Evolutionary conservation across 2,888 invertebrate species (phyloP).

Genomic region (Encarsia formosa): DNA sequence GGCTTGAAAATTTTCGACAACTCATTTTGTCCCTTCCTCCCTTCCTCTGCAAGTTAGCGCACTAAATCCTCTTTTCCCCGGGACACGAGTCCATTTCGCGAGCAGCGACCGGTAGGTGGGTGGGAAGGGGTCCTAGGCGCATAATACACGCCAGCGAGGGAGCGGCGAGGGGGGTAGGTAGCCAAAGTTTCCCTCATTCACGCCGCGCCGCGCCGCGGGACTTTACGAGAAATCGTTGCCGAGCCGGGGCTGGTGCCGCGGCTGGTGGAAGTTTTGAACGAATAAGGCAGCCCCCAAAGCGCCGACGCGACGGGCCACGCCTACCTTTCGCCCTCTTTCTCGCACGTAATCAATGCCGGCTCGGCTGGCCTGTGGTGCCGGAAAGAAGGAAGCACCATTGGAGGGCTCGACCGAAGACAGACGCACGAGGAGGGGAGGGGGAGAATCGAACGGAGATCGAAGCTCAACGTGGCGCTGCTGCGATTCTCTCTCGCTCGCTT

Average conservation of each 20-base stretch:
- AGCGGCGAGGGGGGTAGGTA: too few relatives aligned
- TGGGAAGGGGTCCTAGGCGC: neutral
- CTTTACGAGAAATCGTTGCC: constrained; percentile 16
- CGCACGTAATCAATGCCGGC: constrained; percentile 49
- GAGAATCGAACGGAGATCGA: constrained; percentile 24
- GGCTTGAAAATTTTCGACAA: too few relatives aligned
- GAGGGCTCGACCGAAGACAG: neutral
- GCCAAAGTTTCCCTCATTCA: neutral
- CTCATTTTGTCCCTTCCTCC: too few relatives aligned
- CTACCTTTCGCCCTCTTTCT: constrained; percentile 51
- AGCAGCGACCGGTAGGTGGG: neutral
- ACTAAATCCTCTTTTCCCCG: too few relatives aligned
- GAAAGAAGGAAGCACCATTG: neutral
- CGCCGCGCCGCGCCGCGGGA: constrained; percentile 17
- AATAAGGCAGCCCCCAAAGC: constrained; percentile 47
- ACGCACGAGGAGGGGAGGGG: neutral
- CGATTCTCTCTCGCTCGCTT: neutral
- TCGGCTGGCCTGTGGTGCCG: constrained; percentile 1
- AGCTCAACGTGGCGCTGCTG: constrained; percentile 15
- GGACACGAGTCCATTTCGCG: constrained; percentile 1
- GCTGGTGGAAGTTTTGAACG: constrained; percentile 50
- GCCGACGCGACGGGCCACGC: constrained; percentile 48
- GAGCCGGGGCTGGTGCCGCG: constrained; percentile 33
- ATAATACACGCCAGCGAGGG: constrained; percentile 13
- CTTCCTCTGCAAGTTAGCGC: too few relatives aligned